These are phyloP conservation scores for Chaetophractus vellerosus DNA, from an alignment of 2,797 vertebrate genomes.

Conservation along the genomic window DNA sequence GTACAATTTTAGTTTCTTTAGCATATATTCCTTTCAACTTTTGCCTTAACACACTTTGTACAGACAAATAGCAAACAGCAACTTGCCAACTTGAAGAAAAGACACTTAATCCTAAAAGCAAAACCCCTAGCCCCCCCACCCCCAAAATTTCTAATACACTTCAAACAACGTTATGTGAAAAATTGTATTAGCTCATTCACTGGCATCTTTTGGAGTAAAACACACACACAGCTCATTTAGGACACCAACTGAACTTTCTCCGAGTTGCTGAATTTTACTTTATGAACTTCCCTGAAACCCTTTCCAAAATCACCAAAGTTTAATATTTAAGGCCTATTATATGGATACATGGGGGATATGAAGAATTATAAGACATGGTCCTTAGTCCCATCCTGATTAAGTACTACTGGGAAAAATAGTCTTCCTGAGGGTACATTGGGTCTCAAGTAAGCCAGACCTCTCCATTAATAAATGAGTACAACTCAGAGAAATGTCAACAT, in stretches of 20 bases:
- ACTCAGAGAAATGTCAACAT: not conserved
- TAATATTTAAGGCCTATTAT: conserved; percentile 27
- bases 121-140: not conserved
- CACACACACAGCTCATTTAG: conserved; percentile 52
- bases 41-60: conserved; percentile 51
- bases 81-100: conserved; percentile 50
- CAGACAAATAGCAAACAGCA: conserved; percentile 53
- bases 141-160: not conserved
- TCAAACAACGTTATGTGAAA: conserved; percentile 63
- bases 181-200: conserved; percentile 43
- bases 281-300: not conserved
- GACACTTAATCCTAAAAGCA: conserved; percentile 64
- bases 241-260: conserved; percentile 24
- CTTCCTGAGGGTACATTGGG: not conserved
- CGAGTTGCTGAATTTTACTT: conserved; percentile 36
- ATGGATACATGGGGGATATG: not conserved
- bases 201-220: conserved; percentile 58
- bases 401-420: conserved; percentile 24
- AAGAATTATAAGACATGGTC: not conserved
- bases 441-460: not conserved
- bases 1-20: conserved; percentile 53
- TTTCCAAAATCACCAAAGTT: conserved; percentile 30
- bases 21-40: conserved; percentile 67
- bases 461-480: conserved; percentile 12
- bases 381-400: not conserved